A percentile compares a stretch with the other conserved stretches of the same genome.
Conservation (phyloP, 2,797 vertebrate species). For the Petrocephalus sullivani region DNA sequence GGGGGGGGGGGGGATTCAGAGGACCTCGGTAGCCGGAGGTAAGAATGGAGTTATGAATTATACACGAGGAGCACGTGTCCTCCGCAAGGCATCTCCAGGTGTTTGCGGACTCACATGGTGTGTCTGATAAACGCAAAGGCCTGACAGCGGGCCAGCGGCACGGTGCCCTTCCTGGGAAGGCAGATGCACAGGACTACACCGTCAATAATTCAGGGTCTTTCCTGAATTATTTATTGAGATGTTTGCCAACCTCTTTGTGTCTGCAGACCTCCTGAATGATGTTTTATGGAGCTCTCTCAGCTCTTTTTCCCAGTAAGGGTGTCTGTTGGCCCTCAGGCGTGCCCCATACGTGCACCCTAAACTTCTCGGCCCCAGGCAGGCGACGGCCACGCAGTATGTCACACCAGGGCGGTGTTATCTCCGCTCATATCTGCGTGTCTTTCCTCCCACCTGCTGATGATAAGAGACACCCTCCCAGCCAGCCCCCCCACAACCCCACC, state of each 20-base stretch:
- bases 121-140: conserved; percentile 21
- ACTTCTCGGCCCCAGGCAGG: background rate
- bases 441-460: conserved; percentile 73
- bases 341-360: conserved; percentile 34
- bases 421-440: conserved; percentile 58
- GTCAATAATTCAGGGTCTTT: background rate
- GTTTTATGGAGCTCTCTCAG: background rate
- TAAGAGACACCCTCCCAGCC: conserved; percentile 58
- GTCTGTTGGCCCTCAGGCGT: conserved; percentile 17
- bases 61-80: conserved; percentile 18
- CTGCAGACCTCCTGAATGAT: conserved; percentile 24
- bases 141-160: conserved; percentile 14
- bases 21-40: background rate
- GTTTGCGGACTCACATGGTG: conserved; percentile 7
- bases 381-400: background rate
- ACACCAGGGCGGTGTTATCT: conserved; percentile 52
- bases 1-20: background rate
- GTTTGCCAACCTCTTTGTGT: conserved; percentile 21
- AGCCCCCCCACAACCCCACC: conserved; percentile 49
- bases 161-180: background rate
- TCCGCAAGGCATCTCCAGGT: background rate
- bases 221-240: conserved; percentile 18
- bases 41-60: background rate
- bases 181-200: background rate
- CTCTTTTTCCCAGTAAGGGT: conserved; percentile 28